Percentiles rank a stretch among this genome's conserved stretches.
These are phyloP conservation scores for Speoplatyrhinus poulsoni DNA, from an alignment of 2,113 vertebrate species.

Conservation along the genomic window DNA sequence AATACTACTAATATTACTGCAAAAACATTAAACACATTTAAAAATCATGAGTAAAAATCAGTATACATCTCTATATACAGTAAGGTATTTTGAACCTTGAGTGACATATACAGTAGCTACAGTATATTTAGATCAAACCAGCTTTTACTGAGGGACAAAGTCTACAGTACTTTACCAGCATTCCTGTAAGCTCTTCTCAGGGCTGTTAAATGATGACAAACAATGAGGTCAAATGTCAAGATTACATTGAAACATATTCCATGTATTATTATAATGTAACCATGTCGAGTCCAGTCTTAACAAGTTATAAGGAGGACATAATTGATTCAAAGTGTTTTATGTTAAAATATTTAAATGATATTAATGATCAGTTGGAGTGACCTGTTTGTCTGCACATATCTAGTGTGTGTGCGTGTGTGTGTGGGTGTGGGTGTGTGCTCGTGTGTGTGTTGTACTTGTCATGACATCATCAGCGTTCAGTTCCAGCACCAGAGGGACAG, in stretches of 20 bases:
- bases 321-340: too few species aligned
- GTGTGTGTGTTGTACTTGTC: constrained; percentile 11
- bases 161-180: not conserved
- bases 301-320: too few species aligned
- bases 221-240: not conserved
- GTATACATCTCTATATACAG: not conserved
- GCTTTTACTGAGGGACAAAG: not conserved
- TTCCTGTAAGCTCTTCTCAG: not conserved
- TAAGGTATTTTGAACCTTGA: not conserved
- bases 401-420: not conserved
- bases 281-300: too few species aligned
- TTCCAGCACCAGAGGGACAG: constrained; percentile 34
- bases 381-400: not conserved
- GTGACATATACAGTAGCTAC: not conserved
- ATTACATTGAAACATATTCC: not conserved
- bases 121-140: not conserved
- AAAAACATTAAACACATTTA: not conserved
- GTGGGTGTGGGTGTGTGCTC: constrained; percentile 7
- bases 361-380: not conserved
- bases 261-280: not conserved
- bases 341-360: too few species aligned
- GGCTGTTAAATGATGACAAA: too few species aligned
- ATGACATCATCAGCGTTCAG: constrained; percentile 38
- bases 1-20: not conserved
- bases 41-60: not conserved